Conservation (phyloP, 1,140 invertebrate genomes). For the Archivesica marissinica region DNA sequence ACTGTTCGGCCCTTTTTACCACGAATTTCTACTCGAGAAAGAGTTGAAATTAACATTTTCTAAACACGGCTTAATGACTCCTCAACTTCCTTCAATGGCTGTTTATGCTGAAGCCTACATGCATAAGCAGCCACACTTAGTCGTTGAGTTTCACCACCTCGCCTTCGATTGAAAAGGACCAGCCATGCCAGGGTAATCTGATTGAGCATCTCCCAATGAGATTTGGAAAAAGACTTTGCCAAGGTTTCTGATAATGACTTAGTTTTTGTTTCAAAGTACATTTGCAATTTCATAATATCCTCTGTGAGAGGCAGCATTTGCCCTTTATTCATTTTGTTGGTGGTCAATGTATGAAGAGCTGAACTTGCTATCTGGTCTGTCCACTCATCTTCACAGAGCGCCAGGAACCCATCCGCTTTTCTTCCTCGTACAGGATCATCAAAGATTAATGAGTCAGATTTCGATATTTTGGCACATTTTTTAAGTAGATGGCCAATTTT, state of each 20-base stretch:
- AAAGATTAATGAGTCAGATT: background rate
- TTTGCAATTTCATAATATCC: conserved; percentile 13
- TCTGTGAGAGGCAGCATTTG: background rate
- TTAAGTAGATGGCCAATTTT: conserved; percentile 33
- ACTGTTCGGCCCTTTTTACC: conserved; percentile 41
- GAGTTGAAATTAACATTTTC: conserved; percentile 16
- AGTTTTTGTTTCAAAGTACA: conserved; percentile 24
- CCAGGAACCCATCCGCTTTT: conserved; percentile 17
- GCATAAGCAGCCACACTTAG: background rate
- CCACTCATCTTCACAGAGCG: conserved; percentile 14
- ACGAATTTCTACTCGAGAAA: conserved; percentile 20
- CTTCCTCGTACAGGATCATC: conserved; percentile 14
- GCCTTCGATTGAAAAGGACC: conserved; percentile 15
- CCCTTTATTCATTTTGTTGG: conserved; percentile 29
- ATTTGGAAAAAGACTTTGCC: conserved; percentile 10
- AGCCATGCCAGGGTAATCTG: conserved; percentile 32
- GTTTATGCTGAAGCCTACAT: too few relatives aligned
- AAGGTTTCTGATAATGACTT: conserved; percentile 6
- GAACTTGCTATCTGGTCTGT: conserved; percentile 4
- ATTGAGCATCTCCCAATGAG: conserved; percentile 47
- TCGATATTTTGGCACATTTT: conserved; percentile 29
- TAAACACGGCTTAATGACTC: conserved; percentile 2
- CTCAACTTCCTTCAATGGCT: background rate
- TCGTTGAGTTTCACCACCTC: conserved; percentile 36
- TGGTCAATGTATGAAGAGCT: conserved; percentile 14